Conservation (phyloP, 2,888 invertebrate species). For the Philereme transversata region DNA sequence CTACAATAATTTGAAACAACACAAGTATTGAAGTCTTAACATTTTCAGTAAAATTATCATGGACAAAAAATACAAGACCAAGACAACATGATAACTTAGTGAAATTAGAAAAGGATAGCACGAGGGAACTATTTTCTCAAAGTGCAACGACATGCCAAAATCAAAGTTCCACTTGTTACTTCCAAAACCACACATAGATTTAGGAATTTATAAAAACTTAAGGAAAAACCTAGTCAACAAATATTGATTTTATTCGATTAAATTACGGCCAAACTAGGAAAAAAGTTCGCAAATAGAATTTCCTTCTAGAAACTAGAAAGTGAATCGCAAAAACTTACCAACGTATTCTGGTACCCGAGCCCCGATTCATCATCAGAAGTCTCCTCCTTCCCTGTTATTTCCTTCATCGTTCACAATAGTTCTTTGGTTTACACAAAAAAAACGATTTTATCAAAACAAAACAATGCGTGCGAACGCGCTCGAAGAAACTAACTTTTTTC, state of each 20-base stretch:
- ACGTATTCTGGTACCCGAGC: conserved; percentile 88
- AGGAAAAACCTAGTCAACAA: no score
- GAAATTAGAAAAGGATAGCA: conserved; percentile 20
- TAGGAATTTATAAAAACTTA: no score
- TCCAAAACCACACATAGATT: no score
- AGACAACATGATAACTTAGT: conserved; percentile 9
- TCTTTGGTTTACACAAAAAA: conserved; percentile 54
- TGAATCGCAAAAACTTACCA: conserved; percentile 79
- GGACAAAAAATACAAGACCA: conserved; percentile 11
- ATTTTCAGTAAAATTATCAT: not conserved
- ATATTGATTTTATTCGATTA: no score
- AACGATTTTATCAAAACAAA: conserved; percentile 64
- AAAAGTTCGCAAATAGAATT: conserved; percentile 30
- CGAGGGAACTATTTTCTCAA: conserved; percentile 18
- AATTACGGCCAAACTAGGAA: no score
- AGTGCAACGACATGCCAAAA: conserved; percentile 27
- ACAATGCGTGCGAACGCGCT: conserved; percentile 38
- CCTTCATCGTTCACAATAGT: conserved; percentile 66
- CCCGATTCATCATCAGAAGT: conserved; percentile 85
- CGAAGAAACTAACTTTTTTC: conserved; percentile 45
- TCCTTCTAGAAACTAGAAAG: conserved; percentile 68
- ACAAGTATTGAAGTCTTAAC: no score
- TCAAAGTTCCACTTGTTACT: conserved; percentile 5
- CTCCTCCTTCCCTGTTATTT: conserved; percentile 65
- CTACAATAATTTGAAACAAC: no score